phyloP scores from a whole-genome alignment of 2,113 vertebrate species.

The Pterophyllum scalare region DNA sequence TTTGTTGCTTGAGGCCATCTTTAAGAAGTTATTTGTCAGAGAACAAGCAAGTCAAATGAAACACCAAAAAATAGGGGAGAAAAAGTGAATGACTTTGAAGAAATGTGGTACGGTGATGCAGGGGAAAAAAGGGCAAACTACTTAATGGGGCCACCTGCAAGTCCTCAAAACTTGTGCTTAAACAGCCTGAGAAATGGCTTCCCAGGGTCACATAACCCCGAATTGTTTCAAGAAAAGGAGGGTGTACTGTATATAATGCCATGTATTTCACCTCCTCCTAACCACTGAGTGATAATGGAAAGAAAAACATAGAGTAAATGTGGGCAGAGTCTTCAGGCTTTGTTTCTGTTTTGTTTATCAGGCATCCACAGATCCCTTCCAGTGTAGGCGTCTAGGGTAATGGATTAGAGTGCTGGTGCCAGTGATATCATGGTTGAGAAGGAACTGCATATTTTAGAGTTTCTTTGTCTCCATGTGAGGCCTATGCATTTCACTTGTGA shows the following conservation, averaged over 20 bases:
- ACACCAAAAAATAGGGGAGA: slow-evolving; percentile 2
- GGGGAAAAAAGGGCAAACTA: neutral
- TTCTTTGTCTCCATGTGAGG: slow-evolving; percentile 70
- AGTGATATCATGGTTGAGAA: slow-evolving; percentile 71
- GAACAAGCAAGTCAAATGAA: slow-evolving; percentile 12
- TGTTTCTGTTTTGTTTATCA: slow-evolving; percentile 80
- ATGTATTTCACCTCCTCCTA: slow-evolving; percentile 45
- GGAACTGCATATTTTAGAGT: slow-evolving; percentile 69
- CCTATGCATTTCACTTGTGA: slow-evolving; percentile 54
- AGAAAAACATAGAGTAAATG: slow-evolving; percentile 68
- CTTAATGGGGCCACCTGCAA: slow-evolving; percentile 17
- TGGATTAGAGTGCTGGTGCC: slow-evolving; percentile 77
- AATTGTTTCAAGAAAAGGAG: slow-evolving; percentile 42
- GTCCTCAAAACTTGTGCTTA: slow-evolving; percentile 19
- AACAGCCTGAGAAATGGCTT: slow-evolving; percentile 46
- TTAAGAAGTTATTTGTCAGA: slow-evolving; percentile 48
- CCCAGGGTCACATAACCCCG: slow-evolving; percentile 19
- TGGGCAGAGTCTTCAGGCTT: slow-evolving; percentile 73
- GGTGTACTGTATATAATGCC: slow-evolving; percentile 33
- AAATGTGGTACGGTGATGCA: neutral
- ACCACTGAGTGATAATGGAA: slow-evolving; percentile 43
- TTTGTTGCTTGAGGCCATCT: slow-evolving; percentile 42
- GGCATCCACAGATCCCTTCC: slow-evolving; percentile 73
- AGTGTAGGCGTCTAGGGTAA: slow-evolving; percentile 78
- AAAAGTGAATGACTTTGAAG: slow-evolving; percentile 6